Percentiles rank a stretch among this genome's conserved stretches.
Evolutionary conservation across 2,113 vertebrate species (phyloP).

Genomic region (Oryctolagus cuniculus): DNA sequence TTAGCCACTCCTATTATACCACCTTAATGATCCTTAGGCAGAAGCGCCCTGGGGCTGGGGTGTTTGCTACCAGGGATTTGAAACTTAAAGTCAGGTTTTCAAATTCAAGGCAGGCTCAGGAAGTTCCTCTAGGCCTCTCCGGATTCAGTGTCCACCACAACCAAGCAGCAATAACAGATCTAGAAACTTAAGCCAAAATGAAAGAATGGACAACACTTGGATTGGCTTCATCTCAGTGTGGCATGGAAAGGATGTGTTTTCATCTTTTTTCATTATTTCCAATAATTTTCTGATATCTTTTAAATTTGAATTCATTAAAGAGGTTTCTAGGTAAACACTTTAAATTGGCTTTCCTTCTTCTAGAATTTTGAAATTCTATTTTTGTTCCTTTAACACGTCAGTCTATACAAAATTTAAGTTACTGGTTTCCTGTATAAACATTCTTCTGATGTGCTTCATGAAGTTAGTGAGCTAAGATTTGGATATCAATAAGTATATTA

Average conservation of each 20-base stretch:
- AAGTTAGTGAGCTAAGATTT: slow-evolving; percentile 10
- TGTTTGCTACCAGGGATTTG: too few relatives aligned
- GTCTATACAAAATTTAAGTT: background rate
- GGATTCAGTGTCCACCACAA: too few relatives aligned
- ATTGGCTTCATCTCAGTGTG: accelerated
- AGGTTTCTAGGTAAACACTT: background rate
- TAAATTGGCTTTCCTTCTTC: background rate
- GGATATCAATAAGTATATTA: background rate
- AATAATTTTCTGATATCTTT: background rate
- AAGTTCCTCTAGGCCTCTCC: too few relatives aligned
- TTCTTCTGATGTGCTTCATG: background rate
- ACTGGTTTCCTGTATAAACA: background rate
- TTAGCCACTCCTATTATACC: too few relatives aligned
- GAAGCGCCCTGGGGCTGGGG: too few relatives aligned
- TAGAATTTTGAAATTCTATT: background rate
- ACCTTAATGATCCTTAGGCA: too few relatives aligned
- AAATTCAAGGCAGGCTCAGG: too few relatives aligned
- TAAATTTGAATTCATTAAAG: background rate
- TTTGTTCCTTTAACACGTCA: background rate
- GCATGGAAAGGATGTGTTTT: background rate
- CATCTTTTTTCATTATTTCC: background rate
- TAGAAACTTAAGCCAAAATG: background rate
- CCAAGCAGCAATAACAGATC: background rate
- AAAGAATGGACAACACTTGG: background rate
- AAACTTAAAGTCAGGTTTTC: too few relatives aligned